Conservation (phyloP, 2,113 vertebrate genomes). For the Corythaixoides concolor region DNA sequence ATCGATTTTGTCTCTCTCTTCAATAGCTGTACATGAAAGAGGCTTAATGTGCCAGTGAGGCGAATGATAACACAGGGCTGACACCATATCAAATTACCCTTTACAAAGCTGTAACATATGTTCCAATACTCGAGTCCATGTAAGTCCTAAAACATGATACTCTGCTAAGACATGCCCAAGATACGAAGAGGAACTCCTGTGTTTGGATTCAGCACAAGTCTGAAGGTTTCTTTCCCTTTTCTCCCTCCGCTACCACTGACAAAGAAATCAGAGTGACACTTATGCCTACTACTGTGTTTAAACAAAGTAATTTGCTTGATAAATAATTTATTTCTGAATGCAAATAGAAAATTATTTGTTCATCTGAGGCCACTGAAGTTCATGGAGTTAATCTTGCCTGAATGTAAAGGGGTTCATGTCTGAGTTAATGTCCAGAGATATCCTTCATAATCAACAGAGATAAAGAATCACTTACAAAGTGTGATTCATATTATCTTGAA, state of each 20-base stretch:
- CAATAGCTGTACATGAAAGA: neutral
- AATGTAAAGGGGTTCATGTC: neutral
- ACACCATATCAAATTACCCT: slow-evolving; percentile 44
- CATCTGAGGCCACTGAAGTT: rapidly evolving
- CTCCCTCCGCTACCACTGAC: neutral
- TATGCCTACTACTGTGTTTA: neutral
- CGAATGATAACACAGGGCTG: neutral
- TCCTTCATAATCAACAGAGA: neutral
- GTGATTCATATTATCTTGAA: neutral
- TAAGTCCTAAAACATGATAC: slow-evolving; percentile 51
- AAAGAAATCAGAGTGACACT: neutral
- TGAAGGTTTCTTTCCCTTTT: neutral
- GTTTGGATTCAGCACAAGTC: neutral
- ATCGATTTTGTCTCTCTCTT: slow-evolving; percentile 13
- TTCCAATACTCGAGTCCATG: neutral
- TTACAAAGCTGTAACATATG: slow-evolving; percentile 55
- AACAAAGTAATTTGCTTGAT: neutral
- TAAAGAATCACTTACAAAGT: neutral
- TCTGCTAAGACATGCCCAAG: neutral
- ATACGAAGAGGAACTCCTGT: neutral
- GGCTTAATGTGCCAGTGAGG: slow-evolving; percentile 28
- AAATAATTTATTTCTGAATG: neutral
- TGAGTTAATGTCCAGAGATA: neutral
- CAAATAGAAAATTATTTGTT: neutral
- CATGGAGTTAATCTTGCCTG: neutral